These are phyloP conservation scores for Smutsia temminckii DNA, from an alignment of 2,797 vertebrate species.

Conservation along the genomic window DNA sequence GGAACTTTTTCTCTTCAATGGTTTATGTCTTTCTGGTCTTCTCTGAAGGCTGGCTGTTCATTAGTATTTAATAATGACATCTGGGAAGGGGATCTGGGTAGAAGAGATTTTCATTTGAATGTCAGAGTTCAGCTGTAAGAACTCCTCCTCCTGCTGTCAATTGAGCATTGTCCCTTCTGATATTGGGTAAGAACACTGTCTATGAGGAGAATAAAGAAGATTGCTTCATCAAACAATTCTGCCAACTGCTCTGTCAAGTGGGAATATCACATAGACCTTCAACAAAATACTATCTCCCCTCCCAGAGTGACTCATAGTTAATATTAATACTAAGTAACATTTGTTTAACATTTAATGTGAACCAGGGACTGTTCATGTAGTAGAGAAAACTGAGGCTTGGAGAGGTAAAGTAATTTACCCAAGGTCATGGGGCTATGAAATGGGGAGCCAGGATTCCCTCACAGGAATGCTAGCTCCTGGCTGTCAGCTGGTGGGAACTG, in stretches of 20 bases:
- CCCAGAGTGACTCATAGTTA: conserved; percentile 25
- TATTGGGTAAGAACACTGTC: conserved; percentile 33
- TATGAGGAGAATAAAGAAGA: conserved; percentile 30
- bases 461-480: neutral
- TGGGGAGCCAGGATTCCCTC: neutral
- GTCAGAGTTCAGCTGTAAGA: conserved; percentile 54
- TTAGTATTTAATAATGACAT: conserved; percentile 47
- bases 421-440: neutral
- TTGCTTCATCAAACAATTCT: conserved; percentile 42
- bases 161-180: conserved; percentile 40
- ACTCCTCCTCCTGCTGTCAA: neutral
- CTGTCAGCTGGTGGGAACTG: conserved; percentile 21
- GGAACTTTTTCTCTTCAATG: neutral
- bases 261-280: neutral
- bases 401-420: conserved; percentile 11
- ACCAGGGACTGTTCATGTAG: neutral
- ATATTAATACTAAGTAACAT: neutral
- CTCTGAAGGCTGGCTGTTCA: conserved; percentile 58
- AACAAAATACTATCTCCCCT: neutral
- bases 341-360: conserved; percentile 54
- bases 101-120: conserved; percentile 48
- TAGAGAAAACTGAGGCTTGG: conserved; percentile 39
- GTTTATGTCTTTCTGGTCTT: conserved; percentile 42
- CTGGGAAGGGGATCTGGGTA: conserved; percentile 22
- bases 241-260: neutral